Evolutionary conservation across 1,140 invertebrate genomes (phyloP).

Genomic region (Brachionus paranguensis): DNA sequence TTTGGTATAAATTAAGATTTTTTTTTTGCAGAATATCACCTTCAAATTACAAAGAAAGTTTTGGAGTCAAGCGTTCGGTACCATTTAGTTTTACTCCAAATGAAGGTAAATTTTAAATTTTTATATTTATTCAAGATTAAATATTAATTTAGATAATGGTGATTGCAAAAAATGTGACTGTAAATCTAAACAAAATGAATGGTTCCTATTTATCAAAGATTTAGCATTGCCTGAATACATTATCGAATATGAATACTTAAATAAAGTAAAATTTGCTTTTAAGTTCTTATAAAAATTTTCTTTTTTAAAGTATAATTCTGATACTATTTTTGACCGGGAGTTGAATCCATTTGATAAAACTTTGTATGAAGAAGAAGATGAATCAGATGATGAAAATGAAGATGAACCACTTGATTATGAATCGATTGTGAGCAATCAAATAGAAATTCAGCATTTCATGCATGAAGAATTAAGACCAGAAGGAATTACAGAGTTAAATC

Average conservation of each 20-base stretch:
- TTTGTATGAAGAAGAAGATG: background rate
- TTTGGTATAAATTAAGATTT: background rate
- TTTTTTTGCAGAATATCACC: background rate
- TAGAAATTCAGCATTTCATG: background rate
- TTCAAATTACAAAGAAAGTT: background rate
- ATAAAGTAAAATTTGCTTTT: slow-evolving; percentile 46
- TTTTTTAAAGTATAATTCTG: slow-evolving; percentile 12
- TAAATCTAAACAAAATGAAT: slow-evolving; percentile 51
- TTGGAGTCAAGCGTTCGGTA: background rate
- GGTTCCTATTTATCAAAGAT: slow-evolving; percentile 54
- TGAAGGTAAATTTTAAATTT: background rate
- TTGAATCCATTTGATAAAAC: background rate
- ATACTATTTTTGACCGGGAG: background rate
- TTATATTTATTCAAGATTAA: too few species aligned
- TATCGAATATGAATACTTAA: slow-evolving; percentile 54
- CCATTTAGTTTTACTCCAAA: background rate
- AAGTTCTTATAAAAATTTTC: background rate
- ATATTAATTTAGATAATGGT: background rate
- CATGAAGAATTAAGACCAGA: slow-evolving; percentile 44
- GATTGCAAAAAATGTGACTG: slow-evolving; percentile 48
- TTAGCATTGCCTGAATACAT: slow-evolving; percentile 54
- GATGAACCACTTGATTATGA: background rate
- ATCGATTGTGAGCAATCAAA: background rate
- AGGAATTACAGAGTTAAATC: slow-evolving; percentile 49
- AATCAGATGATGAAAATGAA: background rate